Base-by-base conservation (phyloP, 2,113 vertebrate genomes). In the Columba janthina region DNA sequence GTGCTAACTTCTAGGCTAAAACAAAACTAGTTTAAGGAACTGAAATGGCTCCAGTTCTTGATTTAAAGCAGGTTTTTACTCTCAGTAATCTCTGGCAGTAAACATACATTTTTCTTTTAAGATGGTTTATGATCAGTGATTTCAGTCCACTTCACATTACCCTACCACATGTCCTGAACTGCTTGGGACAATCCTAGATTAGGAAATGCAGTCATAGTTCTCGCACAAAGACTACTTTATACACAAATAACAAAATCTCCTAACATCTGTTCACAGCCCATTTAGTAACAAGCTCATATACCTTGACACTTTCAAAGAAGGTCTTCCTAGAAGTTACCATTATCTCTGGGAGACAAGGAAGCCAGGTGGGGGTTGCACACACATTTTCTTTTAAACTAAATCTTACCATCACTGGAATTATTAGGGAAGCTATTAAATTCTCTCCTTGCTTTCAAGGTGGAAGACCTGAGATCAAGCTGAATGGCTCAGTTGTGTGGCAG, bases 41-140 rank as follows among this genome's bases (percentile, higher is more conserved):
- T 92, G 92, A 96, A 96, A 87, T 62, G 54, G 50, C 73, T 94
- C 88, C 90, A 95, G 83, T 79, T 82, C 88, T 94, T 97, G 94
- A 96, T 97, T 97, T 96, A 93, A 96, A 97, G n/a, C 96, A 97
- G 88, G 80, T 94, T 97, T 95, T 93, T 92, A 85, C 75, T 92
- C 82, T 90, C 83, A 73, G 88, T 94, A 96, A 95, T 96, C 92
- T 94, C 92, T 96, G 90, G 86, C 95, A 94, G 92, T 97, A 97
- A 96, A 96, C 94, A 96, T 86, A 92, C 96, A 70, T 90, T 96
- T 96, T 96, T 83, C 94, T 95, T 94, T 95, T 92, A 95, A 90
- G 92, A 91, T 96, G 80, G 88, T 96, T 97, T 97, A 97, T 94
- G 96, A 97, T 95, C 96, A 97, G 92, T 91, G 95, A 96, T 89